Base-by-base conservation (phyloP, 2,113 vertebrate genomes). In the Rhinoptilus africanus region DNA sequence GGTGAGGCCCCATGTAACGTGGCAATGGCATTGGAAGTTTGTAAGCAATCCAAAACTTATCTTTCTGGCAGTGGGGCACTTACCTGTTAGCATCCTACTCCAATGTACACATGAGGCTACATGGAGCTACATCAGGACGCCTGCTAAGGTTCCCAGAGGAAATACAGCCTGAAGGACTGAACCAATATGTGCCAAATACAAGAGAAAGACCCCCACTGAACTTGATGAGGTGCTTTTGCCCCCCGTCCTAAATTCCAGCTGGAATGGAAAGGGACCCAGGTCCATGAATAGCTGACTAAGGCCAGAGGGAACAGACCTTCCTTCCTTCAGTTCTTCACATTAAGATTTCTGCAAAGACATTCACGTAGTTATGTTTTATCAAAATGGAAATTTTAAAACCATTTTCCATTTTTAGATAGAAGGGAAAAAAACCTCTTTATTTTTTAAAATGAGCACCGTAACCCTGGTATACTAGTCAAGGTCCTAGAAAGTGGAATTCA, bases 1-100 rank as follows among this genome's bases (percentile, higher is more conserved):
- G 18, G 5, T 34, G 37, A 86, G 19, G 24, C 12, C 30, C 2
- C 35, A 35, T 0, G 0, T 48, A 35, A 21, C 1, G 3, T 12
- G 14, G 10, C 30, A 84, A 47, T 8, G 6, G 35, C 26, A 56
- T 24, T 9, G 0, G 12, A 82, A 59, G 45, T 20, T 14, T 56
- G 7, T 35, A 30, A 51, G 34, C 4, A 80, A 45, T 12, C 30
- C 53, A 60, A 60, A 64, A 48, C 15, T 34, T 24, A 39, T 12
- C 24, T 50, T 60, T 67, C 64, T 41, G 50, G 15, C 28, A 22
- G 7, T 0, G 4, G 12, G 63, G 45, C 34, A 30, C 16, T 60
- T 30, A 28, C 8, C 51, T 59, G 28, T 15, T 23, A 11, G 13
- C 0, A 2, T 53, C 34, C 47, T 26, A 35, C 5, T 9, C 13